Evolutionary conservation across 2,888 invertebrate species (phyloP), one percentile per base, ranked within the genome.

Genomic region (Vandiemenella viatica): DNA sequence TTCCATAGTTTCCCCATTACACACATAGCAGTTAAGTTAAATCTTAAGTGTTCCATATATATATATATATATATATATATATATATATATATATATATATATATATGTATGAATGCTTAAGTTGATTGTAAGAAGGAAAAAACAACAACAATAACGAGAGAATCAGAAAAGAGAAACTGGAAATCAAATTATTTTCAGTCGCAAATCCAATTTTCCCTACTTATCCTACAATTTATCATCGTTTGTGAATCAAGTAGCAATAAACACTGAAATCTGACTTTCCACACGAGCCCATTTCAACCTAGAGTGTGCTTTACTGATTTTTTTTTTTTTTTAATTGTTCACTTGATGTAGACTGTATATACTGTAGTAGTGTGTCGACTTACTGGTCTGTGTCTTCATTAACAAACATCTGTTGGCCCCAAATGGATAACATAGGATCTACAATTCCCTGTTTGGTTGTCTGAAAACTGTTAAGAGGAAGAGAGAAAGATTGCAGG

Each of bases 401-500:
- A 83, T 88, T 89, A 74, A 90, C 87, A 78, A 90, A 88, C 79
- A 90, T 86, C 81, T 90, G 90, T 77, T 91, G 90, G 75, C 90
- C 91, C 91, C 91, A 91, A 77, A 91, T 91, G 76, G 87, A 88
- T 77, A 91, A 87, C 89, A 91, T 90, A 76, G 90, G 91, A 80
- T 91, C 90, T 82, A 90, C 87, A 80, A 90, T 88, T 80, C 90
- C 90, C 79, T 86, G 86, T 82, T 88, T 89, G 65, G 70, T 69
- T 63, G 72, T 71, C 70, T 73, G 73, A 71, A 73, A 73, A 71
- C 73, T 73, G 68, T 65, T 65, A 44, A 52, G 51, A 45, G 48
- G 43, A 50, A 50, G 42, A 51, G 44, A 50, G 57, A 55, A 55
- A 58, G 58, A 57, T 57, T 57, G 58, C 55, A 57, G 58, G 57